Base-by-base conservation (phyloP, 2,113 vertebrate species). In the Eleginops maclovinus region DNA sequence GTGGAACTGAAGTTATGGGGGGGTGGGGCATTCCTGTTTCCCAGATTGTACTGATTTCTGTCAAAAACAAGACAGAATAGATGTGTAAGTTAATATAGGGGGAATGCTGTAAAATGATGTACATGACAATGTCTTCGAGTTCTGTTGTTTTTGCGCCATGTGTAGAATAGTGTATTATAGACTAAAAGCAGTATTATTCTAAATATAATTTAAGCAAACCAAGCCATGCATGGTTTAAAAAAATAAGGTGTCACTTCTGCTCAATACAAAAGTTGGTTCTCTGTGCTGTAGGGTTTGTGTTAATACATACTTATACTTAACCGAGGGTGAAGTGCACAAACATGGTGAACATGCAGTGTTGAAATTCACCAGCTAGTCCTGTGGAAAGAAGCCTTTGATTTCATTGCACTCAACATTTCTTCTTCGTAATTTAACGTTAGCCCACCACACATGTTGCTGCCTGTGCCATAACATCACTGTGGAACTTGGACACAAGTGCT, bases 141-240 rank as follows among this genome's bases (percentile, higher is more conserved):
- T 80, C 77, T 14, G 74, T 74, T 85, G 63, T 83, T 85, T 77
- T 91, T 79, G 82, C 72, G 89, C 80, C 82, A 89, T 93, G 89
- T 96, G 94, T 95, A 95, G 93, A 92, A 95, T 95, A 94, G 93
- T 96, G 94, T 96, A 95, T 95, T 92, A 96, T 95, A 97, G 94
- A 86, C 89, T 91, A 93, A 94, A 91, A 88, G 88, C 96, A 96
- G 94, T 96, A 92, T 97, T 95, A 95, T 95, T 96, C 94, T 95
- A 94, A 95, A 56, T 95, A 89, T 97, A 95, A 96, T 96, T 96
- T 95, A 96, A 94, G 84, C 87, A 92, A 95, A 94, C 90, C 75
- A 96, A 95, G 90, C 92, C 93, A 92, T 93, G 90, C 87, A 90
- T 93, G 92, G 93, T 94, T 92, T 90, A 83, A 40, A 82, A 82